Base-by-base conservation (phyloP, 2,797 vertebrate species). In the Poecilia wingei region DNA sequence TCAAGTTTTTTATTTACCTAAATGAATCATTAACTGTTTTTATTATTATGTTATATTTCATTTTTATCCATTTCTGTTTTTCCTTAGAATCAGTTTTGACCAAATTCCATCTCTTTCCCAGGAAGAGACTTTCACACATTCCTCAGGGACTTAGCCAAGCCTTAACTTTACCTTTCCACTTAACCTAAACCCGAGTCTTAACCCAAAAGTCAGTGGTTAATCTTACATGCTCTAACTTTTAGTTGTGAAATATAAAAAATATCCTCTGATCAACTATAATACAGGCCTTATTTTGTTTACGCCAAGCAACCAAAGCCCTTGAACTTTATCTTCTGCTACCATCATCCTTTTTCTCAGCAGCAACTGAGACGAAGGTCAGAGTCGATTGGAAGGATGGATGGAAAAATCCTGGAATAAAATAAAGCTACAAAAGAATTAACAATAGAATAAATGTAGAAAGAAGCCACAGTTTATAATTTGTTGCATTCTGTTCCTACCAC, bases 1-100 rank as follows among this genome's bases (percentile, higher is more conserved):
- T 78, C 78, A 78, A 28, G 47, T 78, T 89, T 82, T 25, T 78
- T 75, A 82, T 79, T 84, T 74, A 77, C 88, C 82, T 16, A 36
- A 82, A 20, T 72, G 73, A 53, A 57, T 77, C 84, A 84, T 1
- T 25, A 49, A 47, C 51, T 79, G 18, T 86, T 81, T 69, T 36
- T 64, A 85, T 86, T 78, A 75, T 78, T 0, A 36, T 16, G 18
- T 49, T 72, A 12, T 22, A 87, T 36, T 46, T 87, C 75, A 84
- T 59, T 61, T 39, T 14, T 71, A 20, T 73, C 57, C 47, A 64
- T 22, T 47, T 14, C 70, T 55, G 73, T 41, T 77, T 77, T 59
- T 75, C 20, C 1, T 64, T 0, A n/a, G 3, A 41, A 76, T 79
- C 14, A 73, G 5, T 53, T 7, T 39, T 66, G 55, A 3, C 25